Conservation (phyloP, 2,113 vertebrate species). For the Ictalurus punctatus region DNA sequence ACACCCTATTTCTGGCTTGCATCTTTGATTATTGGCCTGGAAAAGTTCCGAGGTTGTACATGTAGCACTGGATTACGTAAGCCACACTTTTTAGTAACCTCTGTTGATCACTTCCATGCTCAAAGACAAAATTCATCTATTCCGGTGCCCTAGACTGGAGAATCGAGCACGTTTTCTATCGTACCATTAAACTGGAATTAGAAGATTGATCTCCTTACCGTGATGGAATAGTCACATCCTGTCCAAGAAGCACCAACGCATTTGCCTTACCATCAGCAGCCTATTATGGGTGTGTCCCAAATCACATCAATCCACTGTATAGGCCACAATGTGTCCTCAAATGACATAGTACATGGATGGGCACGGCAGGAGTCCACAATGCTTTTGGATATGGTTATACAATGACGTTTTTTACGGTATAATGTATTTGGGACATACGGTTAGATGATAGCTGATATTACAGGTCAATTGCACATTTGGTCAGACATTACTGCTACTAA, state of each 20-base stretch:
- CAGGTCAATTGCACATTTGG: slow-evolving; percentile 38
- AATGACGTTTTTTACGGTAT: neutral
- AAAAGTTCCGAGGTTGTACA: neutral
- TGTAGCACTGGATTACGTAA: neutral
- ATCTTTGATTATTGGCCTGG: too few relatives aligned
- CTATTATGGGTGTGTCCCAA: slow-evolving; percentile 1
- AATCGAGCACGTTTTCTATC: neutral
- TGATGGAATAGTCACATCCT: neutral
- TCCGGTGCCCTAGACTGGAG: neutral
- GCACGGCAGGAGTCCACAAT: neutral
- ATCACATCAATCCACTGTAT: neutral
- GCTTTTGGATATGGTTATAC: neutral
- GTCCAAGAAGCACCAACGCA: neutral
- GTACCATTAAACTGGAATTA: neutral
- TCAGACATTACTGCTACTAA: slow-evolving; percentile 25
- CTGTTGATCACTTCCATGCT: neutral
- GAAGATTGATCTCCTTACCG: neutral
- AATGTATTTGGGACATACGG: neutral
- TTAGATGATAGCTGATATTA: slow-evolving; percentile 24
- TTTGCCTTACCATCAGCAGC: neutral
- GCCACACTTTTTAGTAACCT: neutral
- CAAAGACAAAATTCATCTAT: neutral
- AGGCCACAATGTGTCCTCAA: neutral
- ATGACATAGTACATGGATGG: neutral
- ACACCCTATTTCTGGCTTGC: neutral